Base-by-base conservation (phyloP, 2,797 vertebrate species). In the Spheniscus humboldti region DNA sequence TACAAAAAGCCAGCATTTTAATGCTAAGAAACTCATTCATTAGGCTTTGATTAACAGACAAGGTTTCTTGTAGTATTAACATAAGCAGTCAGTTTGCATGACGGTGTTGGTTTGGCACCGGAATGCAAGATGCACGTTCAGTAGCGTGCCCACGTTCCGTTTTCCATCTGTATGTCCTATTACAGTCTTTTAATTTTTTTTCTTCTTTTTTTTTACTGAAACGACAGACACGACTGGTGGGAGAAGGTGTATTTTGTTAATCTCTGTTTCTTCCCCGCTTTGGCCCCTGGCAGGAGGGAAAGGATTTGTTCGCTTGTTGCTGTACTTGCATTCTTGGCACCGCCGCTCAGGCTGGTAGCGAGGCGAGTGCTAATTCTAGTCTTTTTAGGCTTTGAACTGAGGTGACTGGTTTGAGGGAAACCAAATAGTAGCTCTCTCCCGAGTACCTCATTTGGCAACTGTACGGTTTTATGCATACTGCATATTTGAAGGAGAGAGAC, bases 1-100 rank as follows among this genome's bases (percentile, higher is more conserved):
- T 75, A 80, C 39, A 89, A 85, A 90, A 84, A 85, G 50, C 35
- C 33, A 86, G 52, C 37, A 94, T 96, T 96, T 94, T 94, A 76
- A 92, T 93, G 59, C 72, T 79, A 74, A 94, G 88, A 62, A 19
- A 17, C 24, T 92, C 3, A 59, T 96, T 96, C 69, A n/a, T 64
- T 81, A 50, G 66, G 48, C 57, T 95, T 84, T 84, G 93, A 96
- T 94, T 60, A 92, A 48, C 88, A 86, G 83, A 63, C 25, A 45
- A 82, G 59, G 67, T 88, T 90, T 84, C 64, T 92, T 31, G 6
- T 56, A 30, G 66, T 37, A 69, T 55, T 93, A 83, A 72, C 43
- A 33, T 76, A 71, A 79, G 81, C 78, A 88, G 64, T 66, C 63
- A 28, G 76, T 86, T 92, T 67, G 66, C 50, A 33, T 1, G 3